Base-by-base conservation (phyloP, 1,140 invertebrate genomes). In the Drosophila ironensis region DNA sequence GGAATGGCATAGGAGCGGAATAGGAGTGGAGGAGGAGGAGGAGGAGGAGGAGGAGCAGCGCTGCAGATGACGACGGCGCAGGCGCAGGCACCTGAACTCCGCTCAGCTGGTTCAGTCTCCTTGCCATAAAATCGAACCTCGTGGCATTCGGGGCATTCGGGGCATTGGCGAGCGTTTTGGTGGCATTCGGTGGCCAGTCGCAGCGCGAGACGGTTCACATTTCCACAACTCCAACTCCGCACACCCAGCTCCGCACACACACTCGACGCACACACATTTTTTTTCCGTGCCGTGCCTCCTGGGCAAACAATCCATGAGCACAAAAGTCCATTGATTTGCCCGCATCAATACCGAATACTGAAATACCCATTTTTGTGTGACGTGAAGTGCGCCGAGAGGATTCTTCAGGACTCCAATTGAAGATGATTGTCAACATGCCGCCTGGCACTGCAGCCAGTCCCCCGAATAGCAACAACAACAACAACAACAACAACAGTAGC, bases 351-450 rank as follows among this genome's bases (percentile, higher is more conserved):
- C 1, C 3, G 14, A 12, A 33, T 33, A 33, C 4, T n/a, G n/a
- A 14, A 33, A 33, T 33, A 33, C n/a, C n/a, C n/a, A n/a, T n/a
- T 33, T 33, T 12, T 12, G 30, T 12, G 30, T 42, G 40, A 27
- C n/a, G n/a, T n/a, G n/a, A 44, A 53, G 12, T 44, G 50, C 42
- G 37, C 0, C n/a, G n/a, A 28, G 27, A 30, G 28, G n/a, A n/a
- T n/a, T n/a, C n/a, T n/a, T n/a, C n/a, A n/a, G n/a, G n/a, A n/a
- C n/a, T n/a, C n/a, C n/a, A n/a, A n/a, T n/a, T n/a, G n/a, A n/a
- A n/a, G n/a, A 86, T 86, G 80, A 86, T 86, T 72, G 80, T 86
- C 60, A 86, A 86, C 56, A 86, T 86, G 80, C 71, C 74, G 74
- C 71, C 74, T 28, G 66, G n/a, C n/a, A 11, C 30, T n/a, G 50